Base-by-base conservation (phyloP, 2,797 vertebrate species). In the Xenentodon cancila region DNA sequence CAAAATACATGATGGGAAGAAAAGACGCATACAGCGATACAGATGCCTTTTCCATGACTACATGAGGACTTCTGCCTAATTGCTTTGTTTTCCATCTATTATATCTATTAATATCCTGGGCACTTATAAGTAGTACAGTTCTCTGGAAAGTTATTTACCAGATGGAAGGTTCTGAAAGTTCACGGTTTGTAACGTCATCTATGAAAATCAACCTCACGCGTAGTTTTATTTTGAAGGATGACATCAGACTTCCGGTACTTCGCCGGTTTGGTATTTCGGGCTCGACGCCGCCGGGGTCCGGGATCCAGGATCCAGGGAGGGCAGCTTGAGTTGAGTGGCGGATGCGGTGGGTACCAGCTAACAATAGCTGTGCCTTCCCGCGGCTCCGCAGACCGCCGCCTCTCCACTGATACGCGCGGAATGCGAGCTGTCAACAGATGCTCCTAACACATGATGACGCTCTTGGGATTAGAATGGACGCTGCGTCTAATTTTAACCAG, bases 341-440 rank as follows among this genome's bases (percentile, higher is more conserved):
- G 93, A 93, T 92, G 94, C 78, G 59, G 73, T 91, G 93, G 85
- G 91, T 91, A 89, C 86, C 80, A 67, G 64, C 92, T 92, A 94
- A 94, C 93, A 93, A 94, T 94, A 94, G 92, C 84, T 16, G 59
- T 40, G 67, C 68, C 82, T 65, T 77, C 75, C 88, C 76, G 82
- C 81, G 86, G 85, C 91, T 93, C 93, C 90, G 74, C 88, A 91
- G 93, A 91, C 94, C 91, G 77, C 74, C 94, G 94, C 93, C 93
- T 93, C 94, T 93, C 93, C 87, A 73, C 90, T 94, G 96, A 96
- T 96, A 97, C 91, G 95, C 83, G 15, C 75, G 96, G 95, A 93
- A 97, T 98, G 96, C 91, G 81, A 92, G 90, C 95, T 98, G 96
- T 97, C 96, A 97, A 96, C 96, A 97, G 96, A 97, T 97, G 96